A percentile compares a stretch with the other conserved stretches of the same genome.
Evolutionary conservation across 2,113 vertebrate genomes (phyloP).

Genomic region (Pelecanoides urinatrix): DNA sequence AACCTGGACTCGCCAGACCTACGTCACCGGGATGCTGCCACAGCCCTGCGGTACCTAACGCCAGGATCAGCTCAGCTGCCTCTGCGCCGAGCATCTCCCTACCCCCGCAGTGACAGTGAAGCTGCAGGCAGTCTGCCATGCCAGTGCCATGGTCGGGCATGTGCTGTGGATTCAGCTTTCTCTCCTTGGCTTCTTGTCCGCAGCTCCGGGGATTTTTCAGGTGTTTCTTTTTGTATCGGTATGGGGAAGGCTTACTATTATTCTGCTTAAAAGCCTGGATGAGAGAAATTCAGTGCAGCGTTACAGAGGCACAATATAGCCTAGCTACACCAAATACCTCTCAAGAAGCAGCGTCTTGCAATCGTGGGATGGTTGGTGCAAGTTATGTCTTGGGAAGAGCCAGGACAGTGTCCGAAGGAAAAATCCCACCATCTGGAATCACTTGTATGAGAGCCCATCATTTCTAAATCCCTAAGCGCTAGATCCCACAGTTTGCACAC

Average conservation of each 20-base stretch:
- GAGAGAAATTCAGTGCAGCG: not conserved
- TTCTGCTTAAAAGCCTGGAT: not conserved
- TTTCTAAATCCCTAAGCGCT: not conserved
- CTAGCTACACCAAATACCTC: not conserved
- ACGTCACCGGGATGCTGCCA: not conserved
- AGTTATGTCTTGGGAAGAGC: not conserved
- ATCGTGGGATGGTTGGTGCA: not conserved
- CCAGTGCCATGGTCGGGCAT: not conserved
- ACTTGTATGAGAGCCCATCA: not conserved
- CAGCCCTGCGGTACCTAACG: rapidly evolving
- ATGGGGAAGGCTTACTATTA: not conserved
- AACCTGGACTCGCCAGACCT: rapidly evolving
- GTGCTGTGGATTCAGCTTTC: not conserved
- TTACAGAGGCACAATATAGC: not conserved
- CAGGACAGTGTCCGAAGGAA: not conserved
- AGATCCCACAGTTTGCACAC: not conserved
- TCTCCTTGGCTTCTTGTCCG: not conserved
- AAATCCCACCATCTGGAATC: conserved; percentile 14
- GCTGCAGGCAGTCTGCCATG: not conserved
- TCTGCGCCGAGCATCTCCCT: not conserved
- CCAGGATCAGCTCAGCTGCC: not conserved
- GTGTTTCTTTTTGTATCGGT: not conserved
- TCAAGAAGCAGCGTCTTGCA: rapidly evolving
- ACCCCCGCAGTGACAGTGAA: not conserved
- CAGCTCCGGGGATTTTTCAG: not conserved